phyloP scores from a whole-genome alignment of 2,888 invertebrate species.

The Chaetoderma sp. region DNA sequence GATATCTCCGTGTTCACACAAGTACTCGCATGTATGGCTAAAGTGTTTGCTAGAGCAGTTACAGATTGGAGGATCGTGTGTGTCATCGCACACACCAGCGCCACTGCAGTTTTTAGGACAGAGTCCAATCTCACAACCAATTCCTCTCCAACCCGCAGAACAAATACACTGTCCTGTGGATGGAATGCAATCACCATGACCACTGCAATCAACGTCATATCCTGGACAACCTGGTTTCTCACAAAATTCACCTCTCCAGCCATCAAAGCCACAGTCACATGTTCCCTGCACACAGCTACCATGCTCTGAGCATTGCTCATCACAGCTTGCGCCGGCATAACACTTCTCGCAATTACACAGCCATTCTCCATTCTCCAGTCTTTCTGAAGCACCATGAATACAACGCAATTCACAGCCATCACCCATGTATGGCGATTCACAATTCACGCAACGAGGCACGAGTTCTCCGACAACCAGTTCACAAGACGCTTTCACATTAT shows the following conservation, averaged over 20 bases:
- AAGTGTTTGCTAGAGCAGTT: constrained; percentile 26
- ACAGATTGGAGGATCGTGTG: constrained; percentile 19
- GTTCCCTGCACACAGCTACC: constrained; percentile 5
- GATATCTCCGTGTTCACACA: constrained; percentile 33
- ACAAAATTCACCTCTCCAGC: constrained; percentile 21
- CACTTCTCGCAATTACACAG: constrained; percentile 47
- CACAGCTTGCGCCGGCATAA: constrained; percentile 48
- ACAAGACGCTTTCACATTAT: constrained; percentile 43
- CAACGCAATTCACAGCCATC: constrained; percentile 49
- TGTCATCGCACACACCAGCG: constrained; percentile 5
- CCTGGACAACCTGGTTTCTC: constrained; percentile 21
- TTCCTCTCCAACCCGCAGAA: constrained; percentile 14
- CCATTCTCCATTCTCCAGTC: constrained; percentile 36
- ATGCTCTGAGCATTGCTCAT: constrained; percentile 23
- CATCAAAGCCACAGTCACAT: constrained; percentile 34
- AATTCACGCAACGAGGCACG: constrained; percentile 48
- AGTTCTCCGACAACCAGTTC: constrained; percentile 28
- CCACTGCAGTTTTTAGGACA: background rate
- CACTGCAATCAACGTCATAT: constrained; percentile 11
- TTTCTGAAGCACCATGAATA: constrained; percentile 32
- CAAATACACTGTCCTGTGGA: constrained; percentile 13
- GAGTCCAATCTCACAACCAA: constrained; percentile 4
- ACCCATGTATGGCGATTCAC: constrained; percentile 45
- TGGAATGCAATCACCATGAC: constrained; percentile 15
- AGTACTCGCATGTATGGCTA: constrained; percentile 31